Conservation (phyloP, 2,797 vertebrate genomes). For the Sebastes elongatus region DNA sequence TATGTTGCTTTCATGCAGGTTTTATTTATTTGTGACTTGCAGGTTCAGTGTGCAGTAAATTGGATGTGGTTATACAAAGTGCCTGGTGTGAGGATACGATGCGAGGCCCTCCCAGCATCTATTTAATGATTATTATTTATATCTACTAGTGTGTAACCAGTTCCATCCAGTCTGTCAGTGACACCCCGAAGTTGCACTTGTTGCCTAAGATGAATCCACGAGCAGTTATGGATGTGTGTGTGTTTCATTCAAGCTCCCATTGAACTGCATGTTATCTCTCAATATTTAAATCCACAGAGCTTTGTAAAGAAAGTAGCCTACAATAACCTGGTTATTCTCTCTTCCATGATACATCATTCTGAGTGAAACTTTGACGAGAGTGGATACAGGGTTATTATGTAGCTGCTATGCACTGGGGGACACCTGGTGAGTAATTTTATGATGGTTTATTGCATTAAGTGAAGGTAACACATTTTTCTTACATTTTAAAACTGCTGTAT, state of each 20-base stretch:
- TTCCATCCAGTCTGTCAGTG: conserved; percentile 32
- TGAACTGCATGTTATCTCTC: conserved; percentile 50
- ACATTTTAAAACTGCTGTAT: conserved; percentile 68
- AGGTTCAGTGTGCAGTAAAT: conserved; percentile 64
- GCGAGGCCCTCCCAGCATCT: conserved; percentile 32
- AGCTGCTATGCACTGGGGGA: conserved; percentile 60
- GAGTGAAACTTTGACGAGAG: conserved; percentile 8
- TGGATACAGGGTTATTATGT: conserved; percentile 47
- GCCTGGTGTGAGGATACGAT: conserved; percentile 71
- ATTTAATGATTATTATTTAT: conserved; percentile 43
- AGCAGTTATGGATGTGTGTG: conserved; percentile 13
- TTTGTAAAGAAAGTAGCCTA: conserved; percentile 16
- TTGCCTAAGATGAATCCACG: conserved; percentile 26
- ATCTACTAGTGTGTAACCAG: conserved; percentile 33
- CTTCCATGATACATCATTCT: neutral
- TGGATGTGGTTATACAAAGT: conserved; percentile 75
- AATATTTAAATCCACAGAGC: conserved; percentile 24
- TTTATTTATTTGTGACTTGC: conserved; percentile 64
- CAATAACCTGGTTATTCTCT: conserved; percentile 16
- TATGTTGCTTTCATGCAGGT: conserved; percentile 21
- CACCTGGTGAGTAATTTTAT: conserved; percentile 38
- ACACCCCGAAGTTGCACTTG: conserved; percentile 38
- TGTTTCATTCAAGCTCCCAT: conserved; percentile 23
- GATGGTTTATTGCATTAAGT: conserved; percentile 50
- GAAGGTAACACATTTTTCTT: conserved; percentile 58